phyloP scores from a whole-genome alignment of 2,797 vertebrate genomes.

The Thamnophis elegans region DNA sequence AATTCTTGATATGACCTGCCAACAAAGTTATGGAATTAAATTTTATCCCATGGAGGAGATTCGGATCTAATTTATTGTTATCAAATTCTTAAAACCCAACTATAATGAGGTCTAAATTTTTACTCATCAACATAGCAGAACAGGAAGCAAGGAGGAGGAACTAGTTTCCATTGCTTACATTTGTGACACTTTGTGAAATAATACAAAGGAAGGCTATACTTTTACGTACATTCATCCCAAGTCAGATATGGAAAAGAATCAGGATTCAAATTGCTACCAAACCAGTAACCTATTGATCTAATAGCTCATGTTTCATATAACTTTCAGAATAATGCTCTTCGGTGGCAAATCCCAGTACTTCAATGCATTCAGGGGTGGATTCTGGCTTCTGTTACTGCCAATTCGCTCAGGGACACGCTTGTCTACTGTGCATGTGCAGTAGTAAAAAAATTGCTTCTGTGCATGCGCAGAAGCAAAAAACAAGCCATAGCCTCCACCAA shows the following conservation, averaged over 20 bases:
- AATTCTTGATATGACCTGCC: not conserved
- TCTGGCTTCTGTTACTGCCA: no score
- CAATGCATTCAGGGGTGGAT: not conserved
- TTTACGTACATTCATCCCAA: not conserved
- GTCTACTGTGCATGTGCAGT: no score
- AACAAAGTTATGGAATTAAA: not conserved
- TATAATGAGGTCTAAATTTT: not conserved
- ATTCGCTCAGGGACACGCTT: no score
- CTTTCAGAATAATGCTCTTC: slow-evolving; percentile 11
- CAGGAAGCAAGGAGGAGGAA: not conserved
- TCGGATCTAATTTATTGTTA: not conserved
- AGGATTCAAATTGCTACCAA: not conserved
- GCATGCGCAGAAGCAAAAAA: no score
- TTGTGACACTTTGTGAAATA: not conserved
- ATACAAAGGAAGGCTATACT: not conserved
- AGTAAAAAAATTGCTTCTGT: no score
- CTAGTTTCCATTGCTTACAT: not conserved
- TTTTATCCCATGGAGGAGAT: not conserved
- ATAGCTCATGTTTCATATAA: not conserved
- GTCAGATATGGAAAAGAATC: not conserved
- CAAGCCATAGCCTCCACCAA: no score
- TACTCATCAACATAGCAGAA: not conserved
- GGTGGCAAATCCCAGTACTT: slow-evolving; percentile 12
- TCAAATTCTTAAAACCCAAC: not conserved
- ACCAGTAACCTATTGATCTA: not conserved